Base-by-base conservation (phyloP, 2,888 invertebrate species). In the Brachylomia viminalis region DNA sequence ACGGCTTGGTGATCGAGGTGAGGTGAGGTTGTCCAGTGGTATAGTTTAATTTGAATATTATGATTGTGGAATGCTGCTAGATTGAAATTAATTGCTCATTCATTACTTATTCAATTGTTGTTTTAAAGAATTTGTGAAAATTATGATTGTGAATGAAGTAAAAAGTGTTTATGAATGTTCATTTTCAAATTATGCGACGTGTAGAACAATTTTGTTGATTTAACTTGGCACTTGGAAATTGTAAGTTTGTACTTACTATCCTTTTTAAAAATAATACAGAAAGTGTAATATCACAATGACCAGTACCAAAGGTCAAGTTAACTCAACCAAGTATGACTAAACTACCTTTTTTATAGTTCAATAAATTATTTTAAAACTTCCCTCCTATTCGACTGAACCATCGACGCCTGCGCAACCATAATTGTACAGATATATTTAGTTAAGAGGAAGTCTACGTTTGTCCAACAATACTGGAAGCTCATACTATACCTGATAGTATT, bases 381-480 rank as follows among this genome's bases (percentile, higher is more conserved):
- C 42, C 49, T 49, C n/a, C 42, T 82, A 27, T 82, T 83, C 42
- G 27, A 49, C 56, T 27, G 58, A 58, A 78, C 42, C 65, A 27
- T 77, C 49, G 77, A 17, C 33, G 92, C 92, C 90, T 89, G 75
- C 71, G 82, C 91, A 93, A 88, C 79, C 89, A 83, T 69, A 52
- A 83, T 83, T 90, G 86, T 90, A 87, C 79, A 89, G 82, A 86
- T 79, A 76, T 88, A 86, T 85, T 86, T 82, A 89, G 87, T 86
- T 86, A 86, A 82, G 86, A 86, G 77, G 74, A 85, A 80, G 85
- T 89, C 74, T 75, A 92, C 92, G 92, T 87, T 89, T 92, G 94
- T 95, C 92, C 95, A 95, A 94, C 92, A 87, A 94, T 94, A 94
- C 91, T 75, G 92, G 92, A 78, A 90, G 88, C 87, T 70, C 38